Percentiles rank a stretch among this genome's conserved stretches.
These are phyloP conservation scores for Leucophora obtusa DNA, from an alignment of 2,888 invertebrate genomes.

Conservation along the genomic window DNA sequence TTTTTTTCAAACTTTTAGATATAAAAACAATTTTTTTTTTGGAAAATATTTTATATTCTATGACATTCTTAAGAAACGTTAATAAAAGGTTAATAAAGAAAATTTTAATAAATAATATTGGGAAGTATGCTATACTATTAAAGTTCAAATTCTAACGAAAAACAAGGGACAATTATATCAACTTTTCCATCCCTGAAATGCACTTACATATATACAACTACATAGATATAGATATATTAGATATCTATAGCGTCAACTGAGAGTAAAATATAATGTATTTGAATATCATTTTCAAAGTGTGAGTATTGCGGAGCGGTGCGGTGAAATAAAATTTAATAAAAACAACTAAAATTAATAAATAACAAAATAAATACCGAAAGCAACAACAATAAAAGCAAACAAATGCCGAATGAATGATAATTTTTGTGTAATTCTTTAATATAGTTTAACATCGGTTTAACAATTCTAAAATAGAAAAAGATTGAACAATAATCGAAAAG, in stretches of 20 bases:
- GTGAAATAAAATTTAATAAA: slow-evolving; percentile 44
- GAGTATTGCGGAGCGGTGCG: slow-evolving; percentile 18
- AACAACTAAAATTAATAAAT: slow-evolving; percentile 1
- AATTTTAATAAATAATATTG: no score
- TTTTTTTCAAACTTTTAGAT: no score
- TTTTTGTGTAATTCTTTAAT: background rate
- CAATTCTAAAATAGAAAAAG: background rate
- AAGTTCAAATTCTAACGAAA: no score
- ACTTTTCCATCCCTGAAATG: background rate
- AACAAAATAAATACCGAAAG: slow-evolving; percentile 8
- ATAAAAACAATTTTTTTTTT: no score
- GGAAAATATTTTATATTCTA: no score
- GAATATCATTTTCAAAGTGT: slow-evolving; percentile 31
- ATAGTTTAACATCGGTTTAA: background rate
- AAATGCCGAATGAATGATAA: slow-evolving; percentile 8
- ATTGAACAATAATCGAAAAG: slow-evolving; percentile 4
- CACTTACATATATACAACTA: no score
- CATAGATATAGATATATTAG: background rate
- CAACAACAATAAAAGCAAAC: slow-evolving; percentile 5
- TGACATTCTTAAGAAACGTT: no score
- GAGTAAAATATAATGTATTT: slow-evolving; percentile 20
- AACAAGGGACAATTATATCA: no score
- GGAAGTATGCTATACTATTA: no score
- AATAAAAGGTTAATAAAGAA: no score
- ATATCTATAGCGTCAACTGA: slow-evolving; percentile 17